Base-by-base conservation (phyloP, 2,888 invertebrate genomes). In the Phengaris arion region DNA sequence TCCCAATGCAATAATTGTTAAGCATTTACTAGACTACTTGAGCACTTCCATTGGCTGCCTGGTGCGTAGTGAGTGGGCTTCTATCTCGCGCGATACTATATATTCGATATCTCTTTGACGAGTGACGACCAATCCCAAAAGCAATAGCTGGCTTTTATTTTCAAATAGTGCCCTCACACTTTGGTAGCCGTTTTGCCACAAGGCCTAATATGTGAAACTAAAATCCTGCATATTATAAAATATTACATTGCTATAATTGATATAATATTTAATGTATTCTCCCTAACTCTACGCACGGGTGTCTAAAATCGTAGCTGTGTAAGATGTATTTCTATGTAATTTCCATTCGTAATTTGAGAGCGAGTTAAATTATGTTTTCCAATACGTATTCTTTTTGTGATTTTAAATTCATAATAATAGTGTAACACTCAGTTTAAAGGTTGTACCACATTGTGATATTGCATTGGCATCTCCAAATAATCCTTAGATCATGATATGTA, bases 391-490 rank as follows among this genome's bases (percentile, higher is more conserved):
- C 51, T 52, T 70, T 12, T 51, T 70, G 48, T 70, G 64, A 70
- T 70, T 51, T 35, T 70, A 70, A 48, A 51, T 52, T 70, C 13
- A 70, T 70, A 51, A 22, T 22, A 22, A 70, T 70, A 51, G 70
- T 15, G 10, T 70, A 52, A 70, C 52, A 22, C 52, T 70, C 70
- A 70, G 59, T 68, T 68, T 46, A n/a, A 68, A 48, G 69, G 70
- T 70, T 70, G 70, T 70, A 70, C 70, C 70, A 70, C 70, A 70
- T 72, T 72, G 72, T 72, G 72, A 72, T 72, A 72, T 72, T 72
- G 72, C 72, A 54, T 52, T 72, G 54, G 69, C 69, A 69, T 48
- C 72, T 72, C 72, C 72, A 48, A 51, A 70, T 70, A 70, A 15
- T 70, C 51, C 64, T 64, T 35, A 51, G 10, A 51, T 70, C 70